phyloP scores from a whole-genome alignment of 2,888 invertebrate species.

The Pharmacophagus antenor region DNA sequence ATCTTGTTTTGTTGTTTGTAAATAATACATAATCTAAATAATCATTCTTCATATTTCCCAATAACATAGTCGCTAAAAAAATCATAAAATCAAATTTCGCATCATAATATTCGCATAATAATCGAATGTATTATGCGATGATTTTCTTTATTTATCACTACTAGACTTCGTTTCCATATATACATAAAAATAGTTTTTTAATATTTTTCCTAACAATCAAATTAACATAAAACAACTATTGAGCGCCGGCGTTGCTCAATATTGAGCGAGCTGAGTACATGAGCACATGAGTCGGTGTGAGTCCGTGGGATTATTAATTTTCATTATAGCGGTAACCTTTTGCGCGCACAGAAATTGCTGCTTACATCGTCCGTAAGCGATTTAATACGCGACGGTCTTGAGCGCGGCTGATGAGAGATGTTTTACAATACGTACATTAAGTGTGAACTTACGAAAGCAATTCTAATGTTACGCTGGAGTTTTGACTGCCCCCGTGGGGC shows the following conservation, averaged over 20 bases:
- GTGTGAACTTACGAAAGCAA: conserved; percentile 17
- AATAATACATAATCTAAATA: not conserved
- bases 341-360: conserved; percentile 8
- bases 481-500: not conserved
- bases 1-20: conserved; percentile 3
- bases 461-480: conserved; percentile 3
- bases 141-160: conserved; percentile 25
- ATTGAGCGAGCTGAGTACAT: conserved; percentile 14
- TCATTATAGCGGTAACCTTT: conserved; percentile 27
- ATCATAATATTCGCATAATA: conserved; percentile 15
- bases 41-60: conserved; percentile 1
- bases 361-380: conserved; percentile 11
- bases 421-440: conserved; percentile 17
- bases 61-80: conserved; percentile 8
- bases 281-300: conserved; percentile 10
- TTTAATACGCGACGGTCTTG: conserved; percentile 19
- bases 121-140: conserved; percentile 6
- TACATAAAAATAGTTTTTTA: conserved; percentile 22
- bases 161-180: conserved; percentile 26
- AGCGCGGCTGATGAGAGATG: conserved; percentile 10
- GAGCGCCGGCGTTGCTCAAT: conserved; percentile 22
- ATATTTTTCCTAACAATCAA: conserved; percentile 28
- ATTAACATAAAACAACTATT: conserved; percentile 30
- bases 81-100: conserved; percentile 9
- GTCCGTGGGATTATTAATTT: conserved; percentile 28